Conservation (phyloP, 2,888 invertebrate species). For the Cryptus viduatorius region DNA sequence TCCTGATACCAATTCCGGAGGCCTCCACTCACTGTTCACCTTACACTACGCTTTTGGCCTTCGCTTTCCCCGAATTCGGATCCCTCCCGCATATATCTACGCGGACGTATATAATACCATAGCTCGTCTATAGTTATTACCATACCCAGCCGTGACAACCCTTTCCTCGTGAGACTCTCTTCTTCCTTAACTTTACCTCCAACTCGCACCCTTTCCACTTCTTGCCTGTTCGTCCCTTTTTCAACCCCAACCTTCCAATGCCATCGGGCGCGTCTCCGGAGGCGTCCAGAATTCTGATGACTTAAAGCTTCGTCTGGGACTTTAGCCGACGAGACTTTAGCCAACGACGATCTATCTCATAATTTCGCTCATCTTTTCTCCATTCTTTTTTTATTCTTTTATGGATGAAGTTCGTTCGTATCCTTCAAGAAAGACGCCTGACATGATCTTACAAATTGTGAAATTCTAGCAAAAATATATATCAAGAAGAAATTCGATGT, state of each 20-base stretch:
- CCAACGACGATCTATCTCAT: constrained; percentile 33
- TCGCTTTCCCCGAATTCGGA: constrained; percentile 4
- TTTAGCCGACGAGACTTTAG: constrained; percentile 26
- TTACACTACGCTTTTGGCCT: constrained; percentile 12
- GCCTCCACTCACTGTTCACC: constrained; percentile 12
- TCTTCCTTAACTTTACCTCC: constrained; percentile 38
- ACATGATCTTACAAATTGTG: constrained; percentile 33
- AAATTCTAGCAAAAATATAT: background rate
- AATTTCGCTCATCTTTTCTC: constrained; percentile 39
- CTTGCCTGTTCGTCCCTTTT: constrained; percentile 31
- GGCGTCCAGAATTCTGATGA: constrained; percentile 52
- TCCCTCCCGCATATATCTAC: constrained; percentile 6
- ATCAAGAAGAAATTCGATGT: background rate
- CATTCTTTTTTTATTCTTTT: constrained; percentile 28
- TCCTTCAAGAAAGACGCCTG: constrained; percentile 34
- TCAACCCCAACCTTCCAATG: constrained; percentile 37
- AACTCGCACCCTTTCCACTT: constrained; percentile 34
- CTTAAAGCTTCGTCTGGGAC: constrained; percentile 39
- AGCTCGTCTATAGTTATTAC: constrained; percentile 23
- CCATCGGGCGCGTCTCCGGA: constrained; percentile 41
- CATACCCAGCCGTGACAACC: constrained; percentile 28
- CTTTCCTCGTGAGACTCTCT: constrained; percentile 33
- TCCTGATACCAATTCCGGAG: constrained; percentile 73
- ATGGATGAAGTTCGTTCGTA: constrained; percentile 7
- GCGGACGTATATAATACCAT: background rate